These are phyloP conservation scores for Erinaceus europaeus DNA, from an alignment of 2,113 vertebrate species.

Conservation along the genomic window DNA sequence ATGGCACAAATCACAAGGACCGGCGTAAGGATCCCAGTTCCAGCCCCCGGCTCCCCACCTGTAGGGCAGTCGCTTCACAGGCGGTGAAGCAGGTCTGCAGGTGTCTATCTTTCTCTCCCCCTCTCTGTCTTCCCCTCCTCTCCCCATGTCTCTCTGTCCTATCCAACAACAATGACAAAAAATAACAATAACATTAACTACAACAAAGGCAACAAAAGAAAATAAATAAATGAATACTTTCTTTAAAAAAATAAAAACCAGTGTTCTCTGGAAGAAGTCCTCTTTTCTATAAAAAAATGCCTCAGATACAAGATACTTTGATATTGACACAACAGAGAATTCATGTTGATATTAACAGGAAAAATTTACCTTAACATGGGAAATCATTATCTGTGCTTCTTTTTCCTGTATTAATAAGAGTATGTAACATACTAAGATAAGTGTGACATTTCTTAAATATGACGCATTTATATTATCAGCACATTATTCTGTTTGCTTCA, in stretches of 20 bases:
- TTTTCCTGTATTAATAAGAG: not conserved
- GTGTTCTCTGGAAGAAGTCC: not conserved
- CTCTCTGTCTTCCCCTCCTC: too few species aligned
- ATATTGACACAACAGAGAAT: not conserved
- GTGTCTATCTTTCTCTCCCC: too few species aligned
- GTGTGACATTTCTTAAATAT: not conserved
- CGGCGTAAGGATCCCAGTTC: too few species aligned
- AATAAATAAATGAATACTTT: too few species aligned
- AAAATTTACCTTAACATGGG: not conserved
- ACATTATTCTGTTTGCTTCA: not conserved
- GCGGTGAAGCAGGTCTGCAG: too few species aligned
- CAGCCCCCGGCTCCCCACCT: too few species aligned
- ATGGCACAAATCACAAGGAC: too few species aligned
- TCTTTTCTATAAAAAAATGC: not conserved
- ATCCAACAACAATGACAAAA: too few species aligned
- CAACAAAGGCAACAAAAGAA: too few species aligned
- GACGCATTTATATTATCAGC: not conserved
- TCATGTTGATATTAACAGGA: not conserved
- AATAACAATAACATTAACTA: too few species aligned
- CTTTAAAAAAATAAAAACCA: not conserved
- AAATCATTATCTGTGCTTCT: not conserved
- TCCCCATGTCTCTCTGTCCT: too few species aligned
- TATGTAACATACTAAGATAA: not conserved
- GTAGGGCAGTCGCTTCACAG: too few species aligned
- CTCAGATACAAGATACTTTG: not conserved